Evolutionary conservation across 2,113 vertebrate genomes (phyloP).

Genomic region (Hippolais icterina): DNA sequence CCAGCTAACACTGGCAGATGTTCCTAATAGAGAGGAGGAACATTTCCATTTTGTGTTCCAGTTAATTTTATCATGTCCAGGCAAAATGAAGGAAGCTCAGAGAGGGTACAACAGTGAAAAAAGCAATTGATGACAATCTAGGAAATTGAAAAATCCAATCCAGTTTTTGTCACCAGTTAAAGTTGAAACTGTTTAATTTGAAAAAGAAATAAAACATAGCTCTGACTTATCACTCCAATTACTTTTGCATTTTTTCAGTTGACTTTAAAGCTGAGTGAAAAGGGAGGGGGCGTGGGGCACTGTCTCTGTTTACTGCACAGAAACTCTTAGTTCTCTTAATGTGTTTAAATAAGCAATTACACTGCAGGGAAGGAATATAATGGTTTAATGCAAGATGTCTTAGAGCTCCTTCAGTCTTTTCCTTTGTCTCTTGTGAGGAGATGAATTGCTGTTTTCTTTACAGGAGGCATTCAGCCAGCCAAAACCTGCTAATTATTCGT

Average conservation of each 20-base stretch:
- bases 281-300: background rate
- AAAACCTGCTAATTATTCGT: background rate
- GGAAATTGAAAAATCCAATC: conserved; percentile 26
- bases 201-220: background rate
- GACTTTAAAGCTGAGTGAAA: conserved; percentile 12
- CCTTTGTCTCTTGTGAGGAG: background rate
- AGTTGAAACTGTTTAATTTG: conserved; percentile 37
- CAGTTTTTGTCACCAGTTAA: background rate
- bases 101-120: background rate
- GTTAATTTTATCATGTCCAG: background rate
- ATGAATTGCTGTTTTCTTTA: background rate
- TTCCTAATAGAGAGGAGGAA: background rate
- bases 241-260: conserved; percentile 24
- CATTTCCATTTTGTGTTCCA: background rate
- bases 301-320: conserved; percentile 1
- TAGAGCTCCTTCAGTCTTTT: background rate
- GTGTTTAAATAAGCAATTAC: conserved; percentile 46
- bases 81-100: background rate
- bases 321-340: conserved; percentile 22
- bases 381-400: conserved; percentile 10
- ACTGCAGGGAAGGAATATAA: background rate
- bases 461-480: background rate
- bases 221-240: conserved; percentile 46
- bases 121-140: conserved; percentile 19
- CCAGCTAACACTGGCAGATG: background rate